Evolutionary conservation across 1,140 invertebrate genomes (phyloP).

Genomic region (Drosophila nikananu): DNA sequence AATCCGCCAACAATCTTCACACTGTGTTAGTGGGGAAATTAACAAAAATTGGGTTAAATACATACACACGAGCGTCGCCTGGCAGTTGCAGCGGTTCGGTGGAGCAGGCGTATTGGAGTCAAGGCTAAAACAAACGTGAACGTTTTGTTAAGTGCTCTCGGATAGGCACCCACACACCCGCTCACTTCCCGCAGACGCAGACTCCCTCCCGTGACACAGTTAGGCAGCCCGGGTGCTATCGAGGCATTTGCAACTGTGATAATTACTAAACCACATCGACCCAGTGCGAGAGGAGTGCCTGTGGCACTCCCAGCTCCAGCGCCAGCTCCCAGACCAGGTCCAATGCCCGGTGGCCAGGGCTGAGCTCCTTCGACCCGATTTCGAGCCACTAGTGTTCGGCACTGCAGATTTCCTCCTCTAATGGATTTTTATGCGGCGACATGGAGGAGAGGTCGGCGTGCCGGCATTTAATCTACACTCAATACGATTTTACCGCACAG

Average conservation of each 20-base stretch:
- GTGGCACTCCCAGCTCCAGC: conserved; percentile 1
- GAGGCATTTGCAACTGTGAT: conserved; percentile 73
- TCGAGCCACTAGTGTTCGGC: conserved; percentile 3
- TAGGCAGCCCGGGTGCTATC: conserved; percentile 39
- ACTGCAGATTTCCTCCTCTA: conserved; percentile 69
- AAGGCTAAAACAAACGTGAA: conserved; percentile 65
- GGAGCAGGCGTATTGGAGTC: conserved; percentile 51
- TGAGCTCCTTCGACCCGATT: conserved; percentile 13
- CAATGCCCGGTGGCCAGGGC: conserved; percentile 1
- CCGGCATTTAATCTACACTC: conserved; percentile 81
- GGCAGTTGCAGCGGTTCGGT: conserved; percentile 1
- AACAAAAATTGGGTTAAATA: conserved; percentile 76
- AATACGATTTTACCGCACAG: conserved; percentile 79
- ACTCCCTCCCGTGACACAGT: conserved; percentile 41
- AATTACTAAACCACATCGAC: conserved; percentile 66
- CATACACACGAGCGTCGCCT: conserved; percentile 23
- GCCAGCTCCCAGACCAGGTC: conserved; percentile 5
- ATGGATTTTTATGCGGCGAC: conserved; percentile 74
- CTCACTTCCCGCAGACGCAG: conserved; percentile 2
- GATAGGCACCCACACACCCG: conserved; percentile 8
- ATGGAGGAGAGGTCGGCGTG: conserved; percentile 59
- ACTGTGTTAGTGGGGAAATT: conserved; percentile 49
- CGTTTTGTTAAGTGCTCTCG: conserved; percentile 58
- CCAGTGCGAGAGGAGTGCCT: conserved; percentile 10
- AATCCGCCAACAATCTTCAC: conserved; percentile 37